Evolutionary conservation across 1,140 invertebrate species (phyloP).

Genomic region (Diplogasteroides magnus): DNA sequence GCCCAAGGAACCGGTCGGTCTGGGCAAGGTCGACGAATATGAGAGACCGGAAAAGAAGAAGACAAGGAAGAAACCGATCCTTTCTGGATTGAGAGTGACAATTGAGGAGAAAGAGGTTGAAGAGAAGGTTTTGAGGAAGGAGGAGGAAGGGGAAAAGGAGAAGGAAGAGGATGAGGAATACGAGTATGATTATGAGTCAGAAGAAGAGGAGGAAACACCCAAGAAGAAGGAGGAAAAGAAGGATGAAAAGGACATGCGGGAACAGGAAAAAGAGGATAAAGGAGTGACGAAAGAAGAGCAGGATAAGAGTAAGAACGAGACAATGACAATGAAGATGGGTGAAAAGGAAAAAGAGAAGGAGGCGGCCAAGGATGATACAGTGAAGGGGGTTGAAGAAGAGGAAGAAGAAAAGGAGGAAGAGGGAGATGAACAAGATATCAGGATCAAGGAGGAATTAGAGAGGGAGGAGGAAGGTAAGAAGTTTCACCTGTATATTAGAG

Average conservation of each 20-base stretch:
- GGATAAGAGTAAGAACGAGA: conserved; percentile 12
- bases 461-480: conserved; percentile 5
- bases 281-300: conserved; percentile 1
- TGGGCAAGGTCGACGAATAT: too few relatives aligned
- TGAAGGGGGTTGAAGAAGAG: conserved; percentile 4
- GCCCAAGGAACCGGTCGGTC: too few relatives aligned
- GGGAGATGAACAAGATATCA: not conserved
- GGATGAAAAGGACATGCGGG: conserved; percentile 3
- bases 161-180: conserved; percentile 12
- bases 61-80: too few relatives aligned
- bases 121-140: not conserved
- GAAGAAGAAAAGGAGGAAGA: conserved; percentile 3
- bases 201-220: not conserved
- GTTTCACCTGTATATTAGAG: not conserved
- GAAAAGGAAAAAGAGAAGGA: conserved; percentile 7
- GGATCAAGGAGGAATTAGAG: conserved; percentile 1
- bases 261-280: conserved; percentile 1
- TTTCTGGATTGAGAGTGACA: conserved; percentile 2
- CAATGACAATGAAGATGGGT: conserved; percentile 7
- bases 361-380: conserved; percentile 4
- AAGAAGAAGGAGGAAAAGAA: not conserved
- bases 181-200: conserved; percentile 12
- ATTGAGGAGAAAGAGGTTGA: not conserved
- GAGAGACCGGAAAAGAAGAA: too few relatives aligned
- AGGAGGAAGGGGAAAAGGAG: not conserved